Evolutionary conservation across 2,113 vertebrate species (phyloP).

Genomic region (Numida meleagris): DNA sequence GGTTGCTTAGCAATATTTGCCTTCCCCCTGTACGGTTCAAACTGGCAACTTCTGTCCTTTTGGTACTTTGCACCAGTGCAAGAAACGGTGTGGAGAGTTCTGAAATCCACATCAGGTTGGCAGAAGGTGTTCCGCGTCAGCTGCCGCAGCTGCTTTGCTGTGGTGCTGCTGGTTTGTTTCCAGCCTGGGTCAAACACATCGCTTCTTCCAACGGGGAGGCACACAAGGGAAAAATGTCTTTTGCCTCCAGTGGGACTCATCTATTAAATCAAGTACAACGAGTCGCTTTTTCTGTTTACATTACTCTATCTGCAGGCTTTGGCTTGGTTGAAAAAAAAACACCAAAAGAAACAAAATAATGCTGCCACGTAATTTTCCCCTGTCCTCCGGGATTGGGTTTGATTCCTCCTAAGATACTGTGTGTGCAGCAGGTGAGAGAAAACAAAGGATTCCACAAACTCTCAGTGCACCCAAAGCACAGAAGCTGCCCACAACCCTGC

Average conservation of each 20-base stretch:
- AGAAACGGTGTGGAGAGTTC: conserved; percentile 5
- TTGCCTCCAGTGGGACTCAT: conserved; percentile 31
- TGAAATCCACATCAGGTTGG: background rate
- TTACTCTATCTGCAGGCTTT: background rate
- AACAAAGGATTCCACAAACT: background rate
- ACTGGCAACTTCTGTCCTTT: conserved; percentile 81
- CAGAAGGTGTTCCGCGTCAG: accelerated
- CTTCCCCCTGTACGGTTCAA: conserved; percentile 76
- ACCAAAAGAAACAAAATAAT: background rate
- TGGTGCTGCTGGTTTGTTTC: conserved; percentile 33
- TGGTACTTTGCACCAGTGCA: conserved; percentile 66
- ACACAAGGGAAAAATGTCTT: background rate
- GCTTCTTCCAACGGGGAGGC: background rate
- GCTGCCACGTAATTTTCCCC: background rate
- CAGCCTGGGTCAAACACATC: background rate
- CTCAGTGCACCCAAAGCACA: background rate
- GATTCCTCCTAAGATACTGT: background rate
- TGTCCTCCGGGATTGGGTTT: background rate
- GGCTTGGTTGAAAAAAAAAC: background rate
- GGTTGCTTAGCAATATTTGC: conserved; percentile 84
- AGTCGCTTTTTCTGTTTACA: conserved; percentile 13
- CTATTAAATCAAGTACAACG: conserved; percentile 27
- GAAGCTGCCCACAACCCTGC: background rate
- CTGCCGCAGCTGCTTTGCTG: background rate
- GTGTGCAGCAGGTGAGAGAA: background rate